These are phyloP conservation scores for Heliconius ismenius DNA, from an alignment of 2,888 invertebrate species.

Conservation along the genomic window DNA sequence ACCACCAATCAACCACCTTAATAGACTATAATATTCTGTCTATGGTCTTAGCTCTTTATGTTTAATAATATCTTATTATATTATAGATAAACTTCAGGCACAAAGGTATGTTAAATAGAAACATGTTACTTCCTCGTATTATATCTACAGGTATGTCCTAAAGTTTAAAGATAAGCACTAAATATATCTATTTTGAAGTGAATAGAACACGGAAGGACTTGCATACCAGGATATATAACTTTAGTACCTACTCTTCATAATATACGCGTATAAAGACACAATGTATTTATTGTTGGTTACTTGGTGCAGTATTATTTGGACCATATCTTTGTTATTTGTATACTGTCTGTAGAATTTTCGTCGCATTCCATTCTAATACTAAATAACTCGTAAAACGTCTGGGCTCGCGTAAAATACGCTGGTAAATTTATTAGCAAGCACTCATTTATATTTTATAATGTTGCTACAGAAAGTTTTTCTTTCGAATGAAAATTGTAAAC, in stretches of 20 bases:
- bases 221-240: not conserved
- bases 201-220: conserved; percentile 30
- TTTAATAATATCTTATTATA: too few relatives aligned
- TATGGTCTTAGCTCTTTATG: conserved; percentile 15
- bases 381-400: conserved; percentile 75
- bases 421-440: conserved; percentile 63
- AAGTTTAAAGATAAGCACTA: conserved; percentile 38
- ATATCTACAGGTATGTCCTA: conserved; percentile 32
- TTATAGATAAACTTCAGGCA: conserved; percentile 23
- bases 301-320: conserved; percentile 24
- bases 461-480: conserved; percentile 19
- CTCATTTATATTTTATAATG: conserved; percentile 32
- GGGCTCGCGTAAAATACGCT: conserved; percentile 67
- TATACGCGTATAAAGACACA: conserved; percentile 15
- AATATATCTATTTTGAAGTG: conserved; percentile 34
- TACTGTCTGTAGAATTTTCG: conserved; percentile 52
- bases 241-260: not conserved
- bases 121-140: conserved; percentile 32
- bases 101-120: conserved; percentile 33
- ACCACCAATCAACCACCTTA: conserved; percentile 63
- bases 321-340: conserved; percentile 1
- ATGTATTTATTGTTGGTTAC: not conserved
- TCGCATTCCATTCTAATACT: conserved; percentile 68
- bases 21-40: conserved; percentile 50
- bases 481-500: conserved; percentile 1